phyloP scores from a whole-genome alignment of 2,113 vertebrate species.

The Zosterops lateralis region DNA sequence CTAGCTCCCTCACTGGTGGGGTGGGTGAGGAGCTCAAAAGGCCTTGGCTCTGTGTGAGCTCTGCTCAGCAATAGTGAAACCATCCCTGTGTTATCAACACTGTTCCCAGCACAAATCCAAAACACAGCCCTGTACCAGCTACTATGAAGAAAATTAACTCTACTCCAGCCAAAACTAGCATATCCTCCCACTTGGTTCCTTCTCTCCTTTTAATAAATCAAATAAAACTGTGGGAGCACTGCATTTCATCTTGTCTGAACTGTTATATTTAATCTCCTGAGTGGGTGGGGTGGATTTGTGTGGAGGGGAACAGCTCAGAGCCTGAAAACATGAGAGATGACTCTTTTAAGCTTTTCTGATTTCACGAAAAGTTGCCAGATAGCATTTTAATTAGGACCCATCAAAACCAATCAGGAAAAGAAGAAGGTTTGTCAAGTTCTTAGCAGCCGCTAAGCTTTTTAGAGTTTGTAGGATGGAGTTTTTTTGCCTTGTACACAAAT shows the following conservation, averaged over 20 bases:
- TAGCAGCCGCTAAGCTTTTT: neutral
- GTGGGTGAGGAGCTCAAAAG: neutral
- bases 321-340: constrained; percentile 48
- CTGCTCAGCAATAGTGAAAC: neutral
- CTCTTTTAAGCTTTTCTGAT: constrained; percentile 54
- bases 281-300: constrained; percentile 15
- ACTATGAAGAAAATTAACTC: neutral
- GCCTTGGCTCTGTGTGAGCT: neutral
- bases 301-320: neutral
- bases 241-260: constrained; percentile 54
- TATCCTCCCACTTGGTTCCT: constrained; percentile 10
- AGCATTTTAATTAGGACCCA: constrained; percentile 53
- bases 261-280: constrained; percentile 26
- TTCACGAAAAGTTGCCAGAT: constrained; percentile 2
- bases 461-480: neutral
- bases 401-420: constrained; percentile 49
- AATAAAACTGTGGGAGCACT: constrained; percentile 39
- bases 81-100: neutral
- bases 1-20: neutral
- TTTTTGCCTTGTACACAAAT: constrained; percentile 3
- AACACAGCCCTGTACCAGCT: neutral
- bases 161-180: neutral
- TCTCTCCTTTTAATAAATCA: constrained; percentile 62
- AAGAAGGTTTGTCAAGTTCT: constrained; percentile 18
- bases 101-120: neutral